Evolutionary conservation across 2,888 invertebrate genomes (phyloP), one percentile per base, ranked within the genome.

Genomic region (Leucophora obtusa): DNA sequence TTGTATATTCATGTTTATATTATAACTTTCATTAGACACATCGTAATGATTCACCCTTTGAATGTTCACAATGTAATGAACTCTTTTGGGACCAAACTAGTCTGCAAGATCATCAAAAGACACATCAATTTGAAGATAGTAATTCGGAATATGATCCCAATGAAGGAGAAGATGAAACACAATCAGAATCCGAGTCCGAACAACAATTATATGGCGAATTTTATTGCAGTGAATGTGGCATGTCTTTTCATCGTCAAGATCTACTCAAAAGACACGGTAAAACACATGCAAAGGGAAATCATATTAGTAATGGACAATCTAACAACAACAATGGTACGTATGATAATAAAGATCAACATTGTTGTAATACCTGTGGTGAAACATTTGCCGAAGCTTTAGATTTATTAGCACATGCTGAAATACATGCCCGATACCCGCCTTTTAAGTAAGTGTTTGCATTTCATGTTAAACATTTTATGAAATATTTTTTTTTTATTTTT

Each of bases 361-460:
- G 94, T 82, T 96, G 96, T 88, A 94, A 93, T 87, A 95, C 94
- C 47, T 96, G 96, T 88, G 96, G 95, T 59, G 95, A 95, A 90
- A 93, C 93, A 80, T 96, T 95, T 88, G 92, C 93, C 53, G 95
- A 95, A 91, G 95, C 95, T 68, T 90, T 95, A 85, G 95, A 95
- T 87, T 91, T 96, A 83, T 91, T 95, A 56, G 95, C 95, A 18
- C 96, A 96, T 90, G 95, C 95, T 0, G 95, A 96, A 91, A 91
- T 94, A 6, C 96, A 96, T 89, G 94, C 95, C 53, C 91, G 94
- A 85, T 92, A 91, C 74, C 90, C 92, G 60, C 92, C 92, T 14
- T 91, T 91, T 76, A 91, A 91, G 91, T 91, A 82, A 84, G 85
- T 82, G 24, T n/a, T 21, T 14, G 17, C 24, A 51, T 43, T 58